Evolutionary conservation across 2,113 vertebrate species (phyloP).

Genomic region (Urocolius indicus): DNA sequence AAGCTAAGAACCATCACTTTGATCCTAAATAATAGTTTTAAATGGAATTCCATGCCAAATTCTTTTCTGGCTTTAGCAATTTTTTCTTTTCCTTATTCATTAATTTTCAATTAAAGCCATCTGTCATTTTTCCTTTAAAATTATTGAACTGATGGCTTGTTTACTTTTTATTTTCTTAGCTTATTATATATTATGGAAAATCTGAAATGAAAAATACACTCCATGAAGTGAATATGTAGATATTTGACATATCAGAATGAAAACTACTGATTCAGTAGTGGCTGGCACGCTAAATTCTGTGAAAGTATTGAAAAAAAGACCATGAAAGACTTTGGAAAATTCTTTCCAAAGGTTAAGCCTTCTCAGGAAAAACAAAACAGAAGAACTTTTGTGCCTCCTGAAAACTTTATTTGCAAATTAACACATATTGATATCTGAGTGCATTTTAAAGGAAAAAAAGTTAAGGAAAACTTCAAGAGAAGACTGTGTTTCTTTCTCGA

Average conservation of each 20-base stretch:
- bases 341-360: neutral
- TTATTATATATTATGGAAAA: neutral
- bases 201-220: neutral
- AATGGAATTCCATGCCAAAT: neutral
- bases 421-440: rapidly evolving
- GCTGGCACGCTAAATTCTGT: neutral
- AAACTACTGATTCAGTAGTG: neutral
- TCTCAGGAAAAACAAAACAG: neutral
- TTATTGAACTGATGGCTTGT: rapidly evolving
- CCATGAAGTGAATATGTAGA: neutral
- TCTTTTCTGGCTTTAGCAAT: neutral
- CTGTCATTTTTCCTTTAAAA: neutral
- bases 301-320: neutral
- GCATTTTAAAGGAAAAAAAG: neutral
- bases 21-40: neutral
- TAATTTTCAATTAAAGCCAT: neutral
- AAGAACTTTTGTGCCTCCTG: neutral
- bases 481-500: neutral
- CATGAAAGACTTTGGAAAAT: neutral
- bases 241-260: neutral
- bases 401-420: neutral
- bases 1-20: neutral
- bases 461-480: neutral
- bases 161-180: neutral
- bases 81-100: neutral